These are phyloP conservation scores for Willowsia nigromaculata DNA, from an alignment of 2,888 invertebrate genomes.

Conservation along the genomic window DNA sequence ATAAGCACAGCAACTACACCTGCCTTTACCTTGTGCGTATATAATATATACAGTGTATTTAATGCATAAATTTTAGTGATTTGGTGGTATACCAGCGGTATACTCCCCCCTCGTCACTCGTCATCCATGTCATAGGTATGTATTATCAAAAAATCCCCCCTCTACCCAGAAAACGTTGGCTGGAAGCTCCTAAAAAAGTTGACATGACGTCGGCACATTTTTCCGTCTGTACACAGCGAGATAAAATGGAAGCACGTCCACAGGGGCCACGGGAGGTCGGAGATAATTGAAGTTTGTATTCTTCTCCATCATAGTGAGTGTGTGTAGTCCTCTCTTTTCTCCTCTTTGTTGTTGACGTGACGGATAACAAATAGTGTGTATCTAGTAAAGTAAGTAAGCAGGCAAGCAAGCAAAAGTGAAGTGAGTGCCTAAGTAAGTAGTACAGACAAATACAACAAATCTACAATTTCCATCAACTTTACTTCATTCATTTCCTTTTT, in stretches of 20 bases:
- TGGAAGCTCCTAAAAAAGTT: conserved; percentile 36
- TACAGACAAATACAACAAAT: conserved; percentile 49
- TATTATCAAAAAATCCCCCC: background rate
- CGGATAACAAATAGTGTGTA: conserved; percentile 46
- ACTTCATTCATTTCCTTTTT: conserved; percentile 31
- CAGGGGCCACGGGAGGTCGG: conserved; percentile 67
- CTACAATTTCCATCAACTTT: conserved; percentile 38
- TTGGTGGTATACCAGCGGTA: background rate
- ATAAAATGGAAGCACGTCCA: conserved; percentile 68
- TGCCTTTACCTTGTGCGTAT: background rate
- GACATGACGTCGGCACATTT: conserved; percentile 68
- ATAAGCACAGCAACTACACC: conserved; percentile 22
- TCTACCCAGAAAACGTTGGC: conserved; percentile 2
- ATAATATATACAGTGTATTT: background rate
- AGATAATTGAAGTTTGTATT: conserved; percentile 69
- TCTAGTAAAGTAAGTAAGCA: background rate
- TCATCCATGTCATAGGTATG: background rate
- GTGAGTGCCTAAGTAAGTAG: conserved; percentile 39
- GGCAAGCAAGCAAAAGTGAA: conserved; percentile 30
- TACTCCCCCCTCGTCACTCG: background rate
- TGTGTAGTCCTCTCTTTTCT: conserved; percentile 46
- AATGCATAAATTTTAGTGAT: conserved; percentile 16
- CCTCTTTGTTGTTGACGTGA: conserved; percentile 58
- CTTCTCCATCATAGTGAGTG: conserved; percentile 50
- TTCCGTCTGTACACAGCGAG: conserved; percentile 31